These are phyloP conservation scores for Phylloscopus whistleri DNA, from an alignment of 2,113 vertebrate species.

Conservation along the genomic window DNA sequence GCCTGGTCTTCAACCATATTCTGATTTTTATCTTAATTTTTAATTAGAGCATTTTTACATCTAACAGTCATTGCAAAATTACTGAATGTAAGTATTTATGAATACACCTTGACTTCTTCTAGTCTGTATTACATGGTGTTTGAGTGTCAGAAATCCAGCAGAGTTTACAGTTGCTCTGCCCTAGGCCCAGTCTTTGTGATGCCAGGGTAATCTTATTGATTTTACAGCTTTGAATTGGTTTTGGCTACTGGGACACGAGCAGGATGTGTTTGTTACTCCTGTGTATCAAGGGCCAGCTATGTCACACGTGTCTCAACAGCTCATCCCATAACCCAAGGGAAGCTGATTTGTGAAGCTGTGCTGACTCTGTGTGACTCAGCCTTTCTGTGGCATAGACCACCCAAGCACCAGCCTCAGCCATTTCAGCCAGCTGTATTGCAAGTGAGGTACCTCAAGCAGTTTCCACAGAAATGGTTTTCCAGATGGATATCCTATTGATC, in stretches of 20 bases:
- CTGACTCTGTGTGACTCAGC: background rate
- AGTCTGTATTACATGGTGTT: accelerated
- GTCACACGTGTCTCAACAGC: background rate
- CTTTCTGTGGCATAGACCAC: background rate
- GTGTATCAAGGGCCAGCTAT: background rate
- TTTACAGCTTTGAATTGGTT: background rate
- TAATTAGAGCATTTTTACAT: background rate
- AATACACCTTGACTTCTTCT: background rate
- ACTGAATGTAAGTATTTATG: background rate
- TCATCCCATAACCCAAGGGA: background rate
- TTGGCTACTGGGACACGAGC: background rate
- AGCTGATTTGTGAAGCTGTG: background rate
- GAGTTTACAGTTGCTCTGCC: background rate
- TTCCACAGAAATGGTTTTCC: background rate
- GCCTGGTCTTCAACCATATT: background rate
- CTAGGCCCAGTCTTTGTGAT: background rate
- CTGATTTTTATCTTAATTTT: background rate
- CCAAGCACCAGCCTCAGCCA: background rate
- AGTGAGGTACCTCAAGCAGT: background rate
- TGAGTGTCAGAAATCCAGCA: background rate
- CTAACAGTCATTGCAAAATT: background rate
- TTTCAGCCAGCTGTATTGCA: background rate
- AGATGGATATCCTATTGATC: background rate
- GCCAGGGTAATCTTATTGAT: background rate
- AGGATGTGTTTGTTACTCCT: background rate